Base-by-base conservation (phyloP, 2,888 invertebrate species). In the Harpalus rufipes region DNA sequence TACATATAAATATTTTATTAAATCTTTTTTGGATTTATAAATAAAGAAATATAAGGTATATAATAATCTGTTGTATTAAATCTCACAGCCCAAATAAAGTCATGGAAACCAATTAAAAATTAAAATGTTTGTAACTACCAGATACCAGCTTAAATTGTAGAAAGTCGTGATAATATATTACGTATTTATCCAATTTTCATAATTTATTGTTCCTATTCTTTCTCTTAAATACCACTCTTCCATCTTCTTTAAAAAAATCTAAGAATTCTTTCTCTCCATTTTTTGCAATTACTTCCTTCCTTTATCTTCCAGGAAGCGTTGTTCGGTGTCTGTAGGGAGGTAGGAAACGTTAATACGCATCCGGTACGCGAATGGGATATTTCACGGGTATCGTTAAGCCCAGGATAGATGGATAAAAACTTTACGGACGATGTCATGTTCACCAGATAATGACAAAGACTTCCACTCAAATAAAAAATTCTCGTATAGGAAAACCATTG, bases 371-470 rank as follows among this genome's bases (percentile, higher is more conserved):
- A 7, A 14, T 44, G 41, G 41, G 41, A 41, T 74, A 18, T 44
- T 74, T 74, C 25, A 74, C 21, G 41, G 18, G 72, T 44, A 74
- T 74, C 72, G 72, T 74, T 74, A 74, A 44, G 72, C 6, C 41
- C 32, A 51, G 44, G 12, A 51, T 12, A 51, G 12, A 1, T 10
- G 12, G 12, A 51, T 32, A 51, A 51, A 51, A 51, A 51, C 0
- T 51, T 12, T 51, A 12, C 12, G 44, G 10, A 51, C 44, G 44
- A 12, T 51, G 10, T 12, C 12, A 51, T 51, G 12, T 51, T 51
- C 44, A 51, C 10, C 44, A 32, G 44, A 51, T 51, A 51, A 51
- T 51, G 32, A 51, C 44, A 12, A 51, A 51, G 44, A 51, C 12
- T 51, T 51, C 44, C 44, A 51, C 7, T 51, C 44, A 1, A 10